A percentile compares a stretch with the other conserved stretches of the same genome.
These are phyloP conservation scores for Cheirogaleus major DNA, from an alignment of 2,797 vertebrate species.

Conservation along the genomic window DNA sequence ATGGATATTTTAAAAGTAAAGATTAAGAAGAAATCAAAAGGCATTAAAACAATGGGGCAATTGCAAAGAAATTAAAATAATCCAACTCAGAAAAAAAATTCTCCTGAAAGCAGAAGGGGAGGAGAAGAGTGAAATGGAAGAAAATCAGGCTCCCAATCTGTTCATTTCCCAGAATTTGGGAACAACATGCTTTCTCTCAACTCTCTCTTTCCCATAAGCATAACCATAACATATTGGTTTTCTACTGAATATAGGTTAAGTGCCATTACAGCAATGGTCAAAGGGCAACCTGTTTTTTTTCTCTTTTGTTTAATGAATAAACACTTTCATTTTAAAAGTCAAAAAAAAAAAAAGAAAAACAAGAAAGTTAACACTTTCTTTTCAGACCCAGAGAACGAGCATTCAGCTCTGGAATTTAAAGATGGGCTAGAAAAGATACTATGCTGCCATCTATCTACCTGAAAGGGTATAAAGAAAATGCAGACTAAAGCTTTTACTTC, in stretches of 20 bases:
- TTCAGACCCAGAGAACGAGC: neutral
- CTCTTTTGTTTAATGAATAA: conserved; percentile 45
- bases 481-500: neutral
- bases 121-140: neutral
- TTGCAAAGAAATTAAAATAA: conserved; percentile 15
- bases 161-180: conserved; percentile 18
- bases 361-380: conserved; percentile 35
- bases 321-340: conserved; percentile 50
- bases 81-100: neutral
- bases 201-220: neutral
- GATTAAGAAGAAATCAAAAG: conserved; percentile 30
- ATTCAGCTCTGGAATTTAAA: neutral
- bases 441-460: conserved; percentile 72
- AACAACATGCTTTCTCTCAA: conserved; percentile 44
- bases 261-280: conserved; percentile 13
- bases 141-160: neutral
- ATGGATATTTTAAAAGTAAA: conserved; percentile 16
- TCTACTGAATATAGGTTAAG: conserved; percentile 18
- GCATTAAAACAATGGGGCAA: neutral
- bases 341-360: neutral
- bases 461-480: conserved; percentile 2
- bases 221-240: neutral
- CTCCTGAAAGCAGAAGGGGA: conserved; percentile 8
- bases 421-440: conserved; percentile 38
- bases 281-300: neutral